These are phyloP conservation scores for Pachycephus smyrnensis DNA, from an alignment of 2,888 invertebrate species.

Conservation along the genomic window DNA sequence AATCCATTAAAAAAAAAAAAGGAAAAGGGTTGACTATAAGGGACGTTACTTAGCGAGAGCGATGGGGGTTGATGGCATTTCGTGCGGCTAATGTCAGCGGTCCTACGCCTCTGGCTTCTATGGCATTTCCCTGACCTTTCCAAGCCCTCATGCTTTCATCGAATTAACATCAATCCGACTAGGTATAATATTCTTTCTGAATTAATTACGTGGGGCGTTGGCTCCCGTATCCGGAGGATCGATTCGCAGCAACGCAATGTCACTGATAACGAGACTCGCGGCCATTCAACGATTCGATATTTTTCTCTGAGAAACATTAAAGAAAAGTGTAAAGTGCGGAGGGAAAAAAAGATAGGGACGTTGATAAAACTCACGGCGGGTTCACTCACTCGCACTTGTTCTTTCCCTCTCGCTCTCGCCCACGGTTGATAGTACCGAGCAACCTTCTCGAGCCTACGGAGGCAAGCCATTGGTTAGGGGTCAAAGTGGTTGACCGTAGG, in stretches of 20 bases:
- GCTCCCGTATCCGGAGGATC: background rate
- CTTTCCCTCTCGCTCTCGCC: constrained; percentile 13
- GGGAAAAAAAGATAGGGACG: constrained; percentile 5
- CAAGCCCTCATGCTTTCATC: constrained; percentile 15
- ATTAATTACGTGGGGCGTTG: constrained; percentile 1
- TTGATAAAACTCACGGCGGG: constrained; percentile 22
- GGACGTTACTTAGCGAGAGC: background rate
- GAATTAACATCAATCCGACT: constrained; percentile 20
- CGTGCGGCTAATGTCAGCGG: constrained; percentile 54
- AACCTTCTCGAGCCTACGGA: constrained; percentile 36
- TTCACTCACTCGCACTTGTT: constrained; percentile 1
- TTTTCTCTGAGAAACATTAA: constrained; percentile 14
- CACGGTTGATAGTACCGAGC: constrained; percentile 43
- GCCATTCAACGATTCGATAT: background rate
- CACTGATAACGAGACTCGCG: background rate
- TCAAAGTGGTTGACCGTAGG: constrained; percentile 55
- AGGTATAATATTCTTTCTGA: constrained; percentile 9
- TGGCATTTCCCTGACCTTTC: constrained; percentile 61
- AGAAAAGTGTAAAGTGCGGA: constrained; percentile 9
- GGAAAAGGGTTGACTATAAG: background rate
- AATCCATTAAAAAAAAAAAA: background rate
- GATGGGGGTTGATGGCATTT: constrained; percentile 47
- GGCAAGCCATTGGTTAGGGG: constrained; percentile 51
- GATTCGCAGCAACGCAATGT: background rate
- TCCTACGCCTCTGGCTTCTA: constrained; percentile 16